Evolutionary conservation across 2,888 invertebrate species (phyloP).

Genomic region (Prosopocoilus inquinatus): DNA sequence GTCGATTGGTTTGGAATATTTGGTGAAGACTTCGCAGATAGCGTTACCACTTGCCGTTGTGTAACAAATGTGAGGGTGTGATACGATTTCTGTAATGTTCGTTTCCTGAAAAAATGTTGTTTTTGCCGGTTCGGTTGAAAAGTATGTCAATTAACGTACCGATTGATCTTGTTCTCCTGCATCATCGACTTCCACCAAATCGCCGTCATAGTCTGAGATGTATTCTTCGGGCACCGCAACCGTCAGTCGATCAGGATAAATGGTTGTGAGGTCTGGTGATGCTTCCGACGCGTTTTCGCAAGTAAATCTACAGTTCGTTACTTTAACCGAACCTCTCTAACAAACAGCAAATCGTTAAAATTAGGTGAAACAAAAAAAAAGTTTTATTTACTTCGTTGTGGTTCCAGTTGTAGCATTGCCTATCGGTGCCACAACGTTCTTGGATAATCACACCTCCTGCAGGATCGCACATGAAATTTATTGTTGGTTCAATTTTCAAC

Average conservation of each 20-base stretch:
- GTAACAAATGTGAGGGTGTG: slow-evolving; percentile 61
- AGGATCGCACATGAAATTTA: slow-evolving; percentile 70
- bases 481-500: slow-evolving; percentile 63
- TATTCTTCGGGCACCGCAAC: slow-evolving; percentile 26
- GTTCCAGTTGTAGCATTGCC: slow-evolving; percentile 67
- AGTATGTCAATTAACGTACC: no score
- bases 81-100: slow-evolving; percentile 19
- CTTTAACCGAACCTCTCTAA: slow-evolving; percentile 62
- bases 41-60: slow-evolving; percentile 40
- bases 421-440: slow-evolving; percentile 67
- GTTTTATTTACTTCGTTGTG: slow-evolving; percentile 52
- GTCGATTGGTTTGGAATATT: slow-evolving; percentile 54
- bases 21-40: slow-evolving; percentile 63
- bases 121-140: no score
- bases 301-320: slow-evolving; percentile 70
- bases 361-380: neutral
- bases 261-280: slow-evolving; percentile 23
- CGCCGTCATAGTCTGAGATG: slow-evolving; percentile 44
- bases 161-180: slow-evolving; percentile 26
- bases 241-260: slow-evolving; percentile 32
- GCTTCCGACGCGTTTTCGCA: slow-evolving; percentile 53
- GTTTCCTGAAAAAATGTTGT: neutral
- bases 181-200: slow-evolving; percentile 45
- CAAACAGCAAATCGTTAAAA: slow-evolving; percentile 30
- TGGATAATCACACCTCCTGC: slow-evolving; percentile 71